Base-by-base conservation (phyloP, 2,797 vertebrate species). In the Hydrophis major region DNA sequence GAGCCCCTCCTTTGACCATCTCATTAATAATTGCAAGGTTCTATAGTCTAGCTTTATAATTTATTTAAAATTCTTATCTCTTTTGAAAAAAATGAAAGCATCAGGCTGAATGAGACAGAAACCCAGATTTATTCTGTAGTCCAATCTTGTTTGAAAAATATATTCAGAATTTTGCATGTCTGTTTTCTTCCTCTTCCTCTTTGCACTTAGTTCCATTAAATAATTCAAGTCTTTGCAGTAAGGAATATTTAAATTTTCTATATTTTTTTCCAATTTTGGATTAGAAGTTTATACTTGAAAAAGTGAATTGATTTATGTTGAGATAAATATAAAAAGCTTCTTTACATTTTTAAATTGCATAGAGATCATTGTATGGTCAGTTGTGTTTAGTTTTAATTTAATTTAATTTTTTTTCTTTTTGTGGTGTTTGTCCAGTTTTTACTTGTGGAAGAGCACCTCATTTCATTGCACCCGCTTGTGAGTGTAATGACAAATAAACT, bases 221-320 rank as follows among this genome's bases (percentile, higher is more conserved):
- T 89, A 0, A 88, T 83, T 89, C 89, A 60, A 93, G 88, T 16
- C 7, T 50, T 93, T 74, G 32, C 25, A 1, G 3, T 20, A 86
- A 95, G 87, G 94, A 89, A 94, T 61, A 32, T 32, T 87, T 37
- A 0, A 18, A 88, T 92, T 94, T 91, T 95, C 74, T 59, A 32
- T 90, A 92, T 6, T 42, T 27, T 27, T 92, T 95, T 3, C 2
- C 27, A 18, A 88, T 0, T 93, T 92, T 87, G 27, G 50, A 91
- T 93, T 90, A 94, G 37, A 87, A 61, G 91, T 93, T 94, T 87
- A 91, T 90, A 13, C 91, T 92, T 93, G 22, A 66, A 47, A 89
- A 4, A 93, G 78, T 90, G 47, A 0, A 90, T 69, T 37, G 0
- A 89, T 93, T 94, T 0, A 22, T 93, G 92, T 93, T 63, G 60